These are phyloP conservation scores for Danio aesculapii DNA, from an alignment of 2,797 vertebrate species.

Conservation along the genomic window DNA sequence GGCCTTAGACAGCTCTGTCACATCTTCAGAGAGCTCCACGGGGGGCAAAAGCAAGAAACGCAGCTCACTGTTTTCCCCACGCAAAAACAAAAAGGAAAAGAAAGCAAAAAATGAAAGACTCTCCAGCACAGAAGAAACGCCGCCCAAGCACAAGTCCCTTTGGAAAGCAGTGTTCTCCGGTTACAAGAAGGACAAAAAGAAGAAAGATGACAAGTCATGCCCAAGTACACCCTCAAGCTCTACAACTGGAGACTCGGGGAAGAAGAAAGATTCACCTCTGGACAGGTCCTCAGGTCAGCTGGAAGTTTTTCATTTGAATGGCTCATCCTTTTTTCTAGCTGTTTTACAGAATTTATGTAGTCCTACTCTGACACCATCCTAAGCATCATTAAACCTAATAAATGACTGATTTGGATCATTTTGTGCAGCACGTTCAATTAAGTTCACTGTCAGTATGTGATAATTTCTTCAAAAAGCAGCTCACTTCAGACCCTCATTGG, in stretches of 20 bases:
- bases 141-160: conserved; percentile 90
- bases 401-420: not conserved
- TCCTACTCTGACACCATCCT: not conserved
- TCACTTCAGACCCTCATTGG: not conserved
- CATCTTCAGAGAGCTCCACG: conserved; percentile 89
- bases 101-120: conserved; percentile 89
- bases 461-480: not conserved
- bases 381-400: not conserved
- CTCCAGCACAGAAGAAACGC: conserved; percentile 82
- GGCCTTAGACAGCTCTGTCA: conserved; percentile 88
- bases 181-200: conserved; percentile 98
- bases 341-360: not conserved
- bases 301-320: not conserved
- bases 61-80: conserved; percentile 93
- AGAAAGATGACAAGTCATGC: conserved; percentile 91
- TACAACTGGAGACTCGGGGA: conserved; percentile 88
- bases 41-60: conserved; percentile 93
- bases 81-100: conserved; percentile 96
- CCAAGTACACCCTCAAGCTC: conserved; percentile 92
- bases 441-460: too few relatives aligned
- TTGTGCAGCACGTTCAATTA: not conserved
- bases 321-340: not conserved
- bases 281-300: conserved; percentile 84
- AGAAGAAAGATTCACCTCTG: conserved; percentile 78
- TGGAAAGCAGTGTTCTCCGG: conserved; percentile 98